A percentile compares a stretch with the other conserved stretches of the same genome.
Conservation (phyloP, 2,797 vertebrate species). For the Etheostoma perlongum region DNA sequence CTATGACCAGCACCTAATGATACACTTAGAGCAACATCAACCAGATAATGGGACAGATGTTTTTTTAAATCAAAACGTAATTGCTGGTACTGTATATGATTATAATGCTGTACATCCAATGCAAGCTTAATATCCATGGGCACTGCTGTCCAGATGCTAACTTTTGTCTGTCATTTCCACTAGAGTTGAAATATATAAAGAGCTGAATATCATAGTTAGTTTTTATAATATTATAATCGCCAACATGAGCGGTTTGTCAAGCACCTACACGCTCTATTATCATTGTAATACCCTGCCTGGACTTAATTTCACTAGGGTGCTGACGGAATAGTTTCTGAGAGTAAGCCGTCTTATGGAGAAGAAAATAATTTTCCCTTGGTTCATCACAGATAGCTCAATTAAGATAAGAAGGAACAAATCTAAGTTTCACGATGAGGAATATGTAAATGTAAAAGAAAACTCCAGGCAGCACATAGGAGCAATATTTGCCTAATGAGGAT, state of each 20-base stretch:
- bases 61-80: constrained; percentile 51
- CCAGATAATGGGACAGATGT: constrained; percentile 56
- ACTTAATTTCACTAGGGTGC: constrained; percentile 79
- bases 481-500: constrained; percentile 71
- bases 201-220: constrained; percentile 73
- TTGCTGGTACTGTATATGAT: constrained; percentile 45
- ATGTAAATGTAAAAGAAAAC: constrained; percentile 68
- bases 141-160: constrained; percentile 62
- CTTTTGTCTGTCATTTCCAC: constrained; percentile 67
- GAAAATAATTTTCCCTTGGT: constrained; percentile 74
- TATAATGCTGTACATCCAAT: constrained; percentile 40
- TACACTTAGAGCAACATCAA: constrained; percentile 39
- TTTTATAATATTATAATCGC: constrained; percentile 80
- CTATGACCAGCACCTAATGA: constrained; percentile 25
- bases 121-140: constrained; percentile 54
- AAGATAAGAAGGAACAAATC: constrained; percentile 78
- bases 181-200: constrained; percentile 67
- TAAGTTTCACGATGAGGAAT: constrained; percentile 70
- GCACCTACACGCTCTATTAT: constrained; percentile 77
- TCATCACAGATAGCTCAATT: constrained; percentile 79
- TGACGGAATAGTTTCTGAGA: constrained; percentile 83
- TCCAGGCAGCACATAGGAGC: constrained; percentile 38
- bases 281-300: constrained; percentile 79
- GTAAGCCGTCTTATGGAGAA: constrained; percentile 71
- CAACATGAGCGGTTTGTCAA: constrained; percentile 74